phyloP scores from a whole-genome alignment of 2,113 vertebrate genomes.

The Marmota monax region DNA sequence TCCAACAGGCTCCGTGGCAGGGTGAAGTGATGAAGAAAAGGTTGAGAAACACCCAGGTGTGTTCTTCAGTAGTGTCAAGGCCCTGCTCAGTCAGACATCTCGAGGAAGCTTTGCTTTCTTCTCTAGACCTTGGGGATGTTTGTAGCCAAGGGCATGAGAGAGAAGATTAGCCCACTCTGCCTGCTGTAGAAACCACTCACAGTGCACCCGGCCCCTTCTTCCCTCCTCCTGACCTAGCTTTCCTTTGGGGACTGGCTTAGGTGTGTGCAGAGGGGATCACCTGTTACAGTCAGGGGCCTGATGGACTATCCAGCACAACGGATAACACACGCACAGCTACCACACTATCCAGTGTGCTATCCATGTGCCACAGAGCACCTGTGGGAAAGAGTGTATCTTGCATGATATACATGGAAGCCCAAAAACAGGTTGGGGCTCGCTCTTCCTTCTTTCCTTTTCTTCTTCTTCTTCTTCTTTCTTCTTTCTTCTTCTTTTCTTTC shows the following conservation, averaged over 20 bases:
- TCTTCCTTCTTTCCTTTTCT: too few species aligned
- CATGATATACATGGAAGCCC: too few species aligned
- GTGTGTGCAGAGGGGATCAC: background rate
- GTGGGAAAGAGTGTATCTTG: background rate
- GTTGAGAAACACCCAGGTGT: background rate
- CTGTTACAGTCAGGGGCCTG: too few species aligned
- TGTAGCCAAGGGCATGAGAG: too few species aligned
- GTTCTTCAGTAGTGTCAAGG: background rate
- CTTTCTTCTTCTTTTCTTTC: background rate
- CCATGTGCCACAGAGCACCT: too few species aligned
- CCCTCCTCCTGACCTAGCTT: background rate
- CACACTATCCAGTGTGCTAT: too few species aligned
- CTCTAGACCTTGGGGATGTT: background rate
- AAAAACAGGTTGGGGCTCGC: too few species aligned
- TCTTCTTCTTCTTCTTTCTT: background rate
- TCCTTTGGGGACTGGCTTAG: background rate
- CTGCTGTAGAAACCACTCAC: background rate
- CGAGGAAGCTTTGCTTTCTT: background rate
- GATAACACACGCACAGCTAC: too few species aligned
- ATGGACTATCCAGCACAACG: too few species aligned
- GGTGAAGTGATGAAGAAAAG: background rate
- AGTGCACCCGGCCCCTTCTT: too few species aligned
- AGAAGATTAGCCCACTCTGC: rapidly evolving
- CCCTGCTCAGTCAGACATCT: background rate
- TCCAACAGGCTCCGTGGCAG: background rate